phyloP scores from a whole-genome alignment of 1,140 invertebrate genomes.

The Zaprionus africanus region DNA sequence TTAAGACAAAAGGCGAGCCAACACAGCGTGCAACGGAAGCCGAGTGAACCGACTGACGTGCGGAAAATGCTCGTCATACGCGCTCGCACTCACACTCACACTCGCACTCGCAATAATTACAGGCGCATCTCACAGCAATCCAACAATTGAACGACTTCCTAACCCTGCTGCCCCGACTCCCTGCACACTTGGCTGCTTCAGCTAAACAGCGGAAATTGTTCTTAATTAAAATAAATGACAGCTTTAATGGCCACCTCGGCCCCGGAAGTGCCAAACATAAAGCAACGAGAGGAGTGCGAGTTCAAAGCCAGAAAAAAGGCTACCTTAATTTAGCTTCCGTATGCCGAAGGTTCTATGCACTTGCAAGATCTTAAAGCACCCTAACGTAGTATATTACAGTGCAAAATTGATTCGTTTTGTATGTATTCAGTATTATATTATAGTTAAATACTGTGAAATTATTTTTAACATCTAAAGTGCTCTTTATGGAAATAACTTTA shows the following conservation, averaged over 20 bases:
- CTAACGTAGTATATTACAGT: no score
- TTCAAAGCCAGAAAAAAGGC: no score
- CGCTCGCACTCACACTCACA: slow-evolving; percentile 4
- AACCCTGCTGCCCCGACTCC: background rate
- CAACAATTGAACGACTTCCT: slow-evolving; percentile 60
- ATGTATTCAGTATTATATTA: no score
- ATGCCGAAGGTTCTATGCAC: no score
- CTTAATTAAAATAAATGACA: slow-evolving; percentile 74
- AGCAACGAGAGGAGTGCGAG: background rate
- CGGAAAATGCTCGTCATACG: slow-evolving; percentile 54
- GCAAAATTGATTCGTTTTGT: no score
- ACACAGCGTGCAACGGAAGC: slow-evolving; percentile 26
- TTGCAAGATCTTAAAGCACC: no score
- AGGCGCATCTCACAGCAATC: slow-evolving; percentile 7
- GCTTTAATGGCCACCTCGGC: slow-evolving; percentile 40
- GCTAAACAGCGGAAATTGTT: slow-evolving; percentile 64
- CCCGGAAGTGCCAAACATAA: slow-evolving; percentile 40
- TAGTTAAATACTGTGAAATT: no score
- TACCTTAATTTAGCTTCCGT: no score
- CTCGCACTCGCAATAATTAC: slow-evolving; percentile 42
- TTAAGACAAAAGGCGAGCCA: slow-evolving; percentile 19
- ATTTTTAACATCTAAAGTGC: no score
- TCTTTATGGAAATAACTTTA: no score
- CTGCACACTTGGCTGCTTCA: slow-evolving; percentile 6
- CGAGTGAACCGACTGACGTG: slow-evolving; percentile 8